These are phyloP conservation scores for Caenorhabditis sp. DNA, from an alignment of 2,888 invertebrate species.

Conservation along the genomic window DNA sequence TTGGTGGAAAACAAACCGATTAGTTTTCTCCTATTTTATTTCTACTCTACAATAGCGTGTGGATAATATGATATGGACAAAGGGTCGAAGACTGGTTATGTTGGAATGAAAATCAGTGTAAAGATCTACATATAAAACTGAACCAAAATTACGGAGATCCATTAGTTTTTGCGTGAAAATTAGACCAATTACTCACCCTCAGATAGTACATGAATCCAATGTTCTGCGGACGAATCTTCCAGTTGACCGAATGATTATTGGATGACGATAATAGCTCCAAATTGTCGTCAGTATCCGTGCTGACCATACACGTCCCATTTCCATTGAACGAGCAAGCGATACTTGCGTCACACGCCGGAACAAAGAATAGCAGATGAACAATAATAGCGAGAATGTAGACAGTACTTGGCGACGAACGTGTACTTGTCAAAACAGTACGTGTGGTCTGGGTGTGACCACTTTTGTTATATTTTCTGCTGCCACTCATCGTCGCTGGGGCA, in stretches of 20 bases:
- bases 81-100: no score
- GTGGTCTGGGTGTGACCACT: constrained; percentile 15
- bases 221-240: constrained; percentile 36
- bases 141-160: no score
- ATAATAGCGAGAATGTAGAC: not conserved
- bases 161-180: not conserved
- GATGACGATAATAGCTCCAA: not conserved
- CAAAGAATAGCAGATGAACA: not conserved
- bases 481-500: constrained; percentile 17
- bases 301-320: constrained; percentile 10
- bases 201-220: constrained; percentile 46
- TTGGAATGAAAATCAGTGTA: no score
- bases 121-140: no score
- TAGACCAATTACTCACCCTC: constrained; percentile 10
- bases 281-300: not conserved
- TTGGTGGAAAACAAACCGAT: no score
- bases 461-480: constrained; percentile 16
- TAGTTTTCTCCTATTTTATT: no score
- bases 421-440: constrained; percentile 4
- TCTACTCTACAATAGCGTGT: no score
- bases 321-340: constrained; percentile 25
- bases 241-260: constrained; percentile 10
- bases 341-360: not conserved
- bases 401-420: no score
- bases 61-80: no score